Conservation (phyloP, 1,140 invertebrate genomes). For the Drosophila insularis region DNA sequence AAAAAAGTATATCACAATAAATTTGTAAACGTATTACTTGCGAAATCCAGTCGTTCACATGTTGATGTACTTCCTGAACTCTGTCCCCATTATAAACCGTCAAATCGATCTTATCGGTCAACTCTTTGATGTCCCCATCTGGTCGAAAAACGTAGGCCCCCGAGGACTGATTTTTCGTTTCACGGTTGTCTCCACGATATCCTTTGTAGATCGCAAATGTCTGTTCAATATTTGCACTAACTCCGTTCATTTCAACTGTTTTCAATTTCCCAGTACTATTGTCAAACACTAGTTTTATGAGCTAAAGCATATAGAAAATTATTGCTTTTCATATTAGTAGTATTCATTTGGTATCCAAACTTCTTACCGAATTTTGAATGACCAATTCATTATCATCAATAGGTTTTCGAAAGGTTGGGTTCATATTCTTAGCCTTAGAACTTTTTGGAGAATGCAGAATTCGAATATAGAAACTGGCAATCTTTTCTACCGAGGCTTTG, state of each 20-base stretch:
- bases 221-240: slow-evolving; percentile 83
- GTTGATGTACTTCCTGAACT: slow-evolving; percentile 93
- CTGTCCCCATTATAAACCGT: slow-evolving; percentile 85
- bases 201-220: slow-evolving; percentile 90
- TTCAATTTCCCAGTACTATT: slow-evolving; percentile 83
- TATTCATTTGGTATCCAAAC: too few species aligned
- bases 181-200: slow-evolving; percentile 85
- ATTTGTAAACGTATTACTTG: slow-evolving; percentile 91
- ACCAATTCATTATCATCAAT: slow-evolving; percentile 31
- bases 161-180: slow-evolving; percentile 85
- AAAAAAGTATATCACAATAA: too few species aligned
- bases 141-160: slow-evolving; percentile 96
- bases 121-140: slow-evolving; percentile 74
- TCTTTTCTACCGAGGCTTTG: slow-evolving; percentile 82
- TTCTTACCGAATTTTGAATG: slow-evolving; percentile 54
- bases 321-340: neutral
- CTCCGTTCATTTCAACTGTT: slow-evolving; percentile 84
- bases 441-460: slow-evolving; percentile 32
- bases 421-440: neutral
- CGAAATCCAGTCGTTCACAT: slow-evolving; percentile 89
- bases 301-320: slow-evolving; percentile 12
- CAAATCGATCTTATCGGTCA: slow-evolving; percentile 82
- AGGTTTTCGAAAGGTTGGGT: neutral
- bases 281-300: slow-evolving; percentile 45
- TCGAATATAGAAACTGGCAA: slow-evolving; percentile 57